Percentiles rank a stretch among this genome's conserved stretches.
Conservation (phyloP, 2,113 vertebrate species). For the Takifugu bimaculatus region DNA sequence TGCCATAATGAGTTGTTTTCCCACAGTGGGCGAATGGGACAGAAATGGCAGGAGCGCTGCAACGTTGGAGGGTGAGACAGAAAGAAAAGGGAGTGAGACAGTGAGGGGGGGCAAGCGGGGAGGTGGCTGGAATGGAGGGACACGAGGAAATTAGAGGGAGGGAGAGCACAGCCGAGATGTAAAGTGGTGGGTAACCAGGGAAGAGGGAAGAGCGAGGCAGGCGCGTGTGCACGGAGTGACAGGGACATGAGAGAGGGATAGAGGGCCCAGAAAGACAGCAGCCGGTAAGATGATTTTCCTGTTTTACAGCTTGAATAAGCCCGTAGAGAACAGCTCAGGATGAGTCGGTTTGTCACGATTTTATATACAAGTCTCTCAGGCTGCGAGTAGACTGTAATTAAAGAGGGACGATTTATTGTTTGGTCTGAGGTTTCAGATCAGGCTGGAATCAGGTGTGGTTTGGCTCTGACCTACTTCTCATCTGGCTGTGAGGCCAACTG, state of each 20-base stretch:
- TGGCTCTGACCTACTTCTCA: conserved; percentile 50
- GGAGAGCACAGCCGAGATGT: conserved; percentile 10
- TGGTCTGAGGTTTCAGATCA: background rate
- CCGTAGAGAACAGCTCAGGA: background rate
- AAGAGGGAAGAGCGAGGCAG: conserved; percentile 40
- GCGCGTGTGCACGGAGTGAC: conserved; percentile 25
- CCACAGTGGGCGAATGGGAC: conserved; percentile 68
- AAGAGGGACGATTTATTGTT: no score
- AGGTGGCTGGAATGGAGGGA: conserved; percentile 33
- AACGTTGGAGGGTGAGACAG: conserved; percentile 25
- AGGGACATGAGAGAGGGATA: conserved; percentile 26
- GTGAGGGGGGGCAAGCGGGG: conserved; percentile 1
- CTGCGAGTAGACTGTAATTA: no score
- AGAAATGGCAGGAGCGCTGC: conserved; percentile 54
- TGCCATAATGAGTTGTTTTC: conserved; percentile 77
- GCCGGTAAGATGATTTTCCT: conserved; percentile 57
- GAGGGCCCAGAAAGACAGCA: conserved; percentile 29
- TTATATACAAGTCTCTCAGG: background rate
- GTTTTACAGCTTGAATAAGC: conserved; percentile 22
- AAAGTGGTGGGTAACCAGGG: conserved; percentile 30
- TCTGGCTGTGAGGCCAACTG: conserved; percentile 16
- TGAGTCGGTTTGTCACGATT: background rate
- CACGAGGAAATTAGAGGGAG: conserved; percentile 23
- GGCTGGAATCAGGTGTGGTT: conserved; percentile 15
- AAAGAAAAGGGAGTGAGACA: conserved; percentile 8